phyloP scores from a whole-genome alignment of 2,797 vertebrate genomes.

The Phoebastria nigripes region DNA sequence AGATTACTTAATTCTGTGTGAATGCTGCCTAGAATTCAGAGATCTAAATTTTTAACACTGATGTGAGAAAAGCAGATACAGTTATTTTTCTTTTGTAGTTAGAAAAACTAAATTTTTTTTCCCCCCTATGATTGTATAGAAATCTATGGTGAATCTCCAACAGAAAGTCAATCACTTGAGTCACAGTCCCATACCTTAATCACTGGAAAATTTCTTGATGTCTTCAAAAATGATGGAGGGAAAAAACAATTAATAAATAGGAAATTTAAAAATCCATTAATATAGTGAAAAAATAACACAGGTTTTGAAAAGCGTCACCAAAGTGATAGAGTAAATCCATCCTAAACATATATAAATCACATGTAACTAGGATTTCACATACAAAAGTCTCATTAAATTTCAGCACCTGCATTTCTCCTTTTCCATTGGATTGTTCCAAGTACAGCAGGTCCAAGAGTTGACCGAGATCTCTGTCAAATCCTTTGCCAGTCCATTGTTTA shows the following conservation, averaged over 20 bases:
- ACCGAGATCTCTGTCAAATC: constrained; percentile 82
- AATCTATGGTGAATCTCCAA: neutral
- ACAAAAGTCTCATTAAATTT: constrained; percentile 22
- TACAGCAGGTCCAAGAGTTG: constrained; percentile 80
- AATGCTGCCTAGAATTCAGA: neutral
- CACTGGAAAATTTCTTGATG: neutral
- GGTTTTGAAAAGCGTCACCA: neutral
- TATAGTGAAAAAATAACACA: neutral
- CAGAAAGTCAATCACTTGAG: neutral
- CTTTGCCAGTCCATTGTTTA: constrained; percentile 87
- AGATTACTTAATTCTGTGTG: neutral
- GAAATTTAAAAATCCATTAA: neutral
- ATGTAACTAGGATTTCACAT: neutral
- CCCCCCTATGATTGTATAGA: fast-evolving
- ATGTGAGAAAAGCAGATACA: neutral
- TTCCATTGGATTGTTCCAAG: constrained; percentile 50
- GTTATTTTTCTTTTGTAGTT: neutral
- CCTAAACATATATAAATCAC: neutral
- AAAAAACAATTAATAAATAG: neutral
- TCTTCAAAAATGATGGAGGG: neutral
- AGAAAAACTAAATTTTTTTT: neutral
- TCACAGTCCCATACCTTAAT: neutral
- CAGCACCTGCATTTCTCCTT: constrained; percentile 73
- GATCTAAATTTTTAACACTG: neutral
- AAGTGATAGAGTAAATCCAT: neutral